Conservation (phyloP, 1,140 invertebrate genomes). For the Neuroterus valhalla region DNA sequence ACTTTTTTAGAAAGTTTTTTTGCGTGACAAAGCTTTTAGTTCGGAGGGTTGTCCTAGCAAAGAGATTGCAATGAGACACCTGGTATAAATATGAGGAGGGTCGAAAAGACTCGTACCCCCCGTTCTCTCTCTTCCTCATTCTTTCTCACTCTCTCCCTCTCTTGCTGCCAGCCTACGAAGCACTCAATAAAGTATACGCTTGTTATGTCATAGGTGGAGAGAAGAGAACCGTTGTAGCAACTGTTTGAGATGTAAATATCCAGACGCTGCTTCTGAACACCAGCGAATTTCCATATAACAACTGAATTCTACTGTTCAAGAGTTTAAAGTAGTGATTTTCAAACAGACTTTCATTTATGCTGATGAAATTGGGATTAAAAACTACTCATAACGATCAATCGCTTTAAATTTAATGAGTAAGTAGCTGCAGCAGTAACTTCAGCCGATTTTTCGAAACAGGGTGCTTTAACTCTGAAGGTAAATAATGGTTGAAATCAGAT, state of each 20-base stretch:
- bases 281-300: conserved; percentile 1
- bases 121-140: conserved; percentile 24
- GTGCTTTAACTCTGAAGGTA: too few species aligned
- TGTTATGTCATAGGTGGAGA: conserved; percentile 22
- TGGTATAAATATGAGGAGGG: conserved; percentile 33
- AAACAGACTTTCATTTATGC: background rate
- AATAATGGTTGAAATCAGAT: too few species aligned
- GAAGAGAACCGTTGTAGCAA: conserved; percentile 28
- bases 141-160: conserved; percentile 21
- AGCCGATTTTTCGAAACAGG: too few species aligned
- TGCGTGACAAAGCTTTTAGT: conserved; percentile 25
- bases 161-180: conserved; percentile 24
- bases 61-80: conserved; percentile 24
- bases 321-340: conserved; percentile 18
- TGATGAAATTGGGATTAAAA: background rate
- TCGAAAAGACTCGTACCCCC: conserved; percentile 22
- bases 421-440: too few species aligned
- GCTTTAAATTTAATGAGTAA: too few species aligned
- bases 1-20: background rate
- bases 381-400: background rate
- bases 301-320: conserved; percentile 19
- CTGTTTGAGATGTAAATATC: conserved; percentile 30
- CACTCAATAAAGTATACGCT: conserved; percentile 28
- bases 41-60: conserved; percentile 16
- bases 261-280: conserved; percentile 26